phyloP scores from a whole-genome alignment of 2,797 vertebrate species.

The Darevskia mixta region DNA sequence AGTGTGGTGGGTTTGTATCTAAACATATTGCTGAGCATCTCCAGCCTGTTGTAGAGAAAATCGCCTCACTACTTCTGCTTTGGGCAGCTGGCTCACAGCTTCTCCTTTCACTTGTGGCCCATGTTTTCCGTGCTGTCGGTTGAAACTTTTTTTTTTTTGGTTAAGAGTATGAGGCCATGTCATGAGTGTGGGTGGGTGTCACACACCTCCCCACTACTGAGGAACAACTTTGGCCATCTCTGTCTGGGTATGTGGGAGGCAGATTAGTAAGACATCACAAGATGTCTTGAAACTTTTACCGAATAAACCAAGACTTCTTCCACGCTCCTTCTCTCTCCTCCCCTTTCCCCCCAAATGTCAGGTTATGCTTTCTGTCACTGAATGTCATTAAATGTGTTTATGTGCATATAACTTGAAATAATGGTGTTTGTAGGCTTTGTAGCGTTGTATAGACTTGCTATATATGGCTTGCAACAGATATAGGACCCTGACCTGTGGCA shows the following conservation, averaged over 20 bases:
- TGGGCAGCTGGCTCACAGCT: background rate
- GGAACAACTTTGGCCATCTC: background rate
- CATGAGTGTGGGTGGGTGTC: background rate
- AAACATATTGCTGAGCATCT: background rate
- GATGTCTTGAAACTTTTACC: background rate
- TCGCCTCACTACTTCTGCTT: slow-evolving; percentile 10
- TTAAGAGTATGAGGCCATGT: background rate
- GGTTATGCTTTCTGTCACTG: background rate
- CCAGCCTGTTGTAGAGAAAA: background rate
- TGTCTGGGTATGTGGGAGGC: background rate
- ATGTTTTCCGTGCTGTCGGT: rapidly evolving
- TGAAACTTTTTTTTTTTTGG: background rate
- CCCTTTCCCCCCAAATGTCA: background rate
- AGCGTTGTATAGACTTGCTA: slow-evolving; percentile 26
- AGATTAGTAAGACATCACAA: slow-evolving; percentile 28
- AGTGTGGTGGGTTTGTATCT: background rate
- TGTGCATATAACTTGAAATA: slow-evolving; percentile 24
- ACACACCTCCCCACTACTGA: slow-evolving; percentile 19
- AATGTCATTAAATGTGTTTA: slow-evolving; percentile 17
- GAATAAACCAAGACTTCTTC: background rate
- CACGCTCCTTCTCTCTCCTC: background rate
- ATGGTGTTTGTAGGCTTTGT: background rate
- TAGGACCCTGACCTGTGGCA: background rate
- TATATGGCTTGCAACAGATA: slow-evolving; percentile 30
- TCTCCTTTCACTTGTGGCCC: slow-evolving; percentile 19